Percentiles rank a stretch among this genome's conserved stretches.
phyloP scores from a whole-genome alignment of 2,888 invertebrate species.

The Agelastica alni region DNA sequence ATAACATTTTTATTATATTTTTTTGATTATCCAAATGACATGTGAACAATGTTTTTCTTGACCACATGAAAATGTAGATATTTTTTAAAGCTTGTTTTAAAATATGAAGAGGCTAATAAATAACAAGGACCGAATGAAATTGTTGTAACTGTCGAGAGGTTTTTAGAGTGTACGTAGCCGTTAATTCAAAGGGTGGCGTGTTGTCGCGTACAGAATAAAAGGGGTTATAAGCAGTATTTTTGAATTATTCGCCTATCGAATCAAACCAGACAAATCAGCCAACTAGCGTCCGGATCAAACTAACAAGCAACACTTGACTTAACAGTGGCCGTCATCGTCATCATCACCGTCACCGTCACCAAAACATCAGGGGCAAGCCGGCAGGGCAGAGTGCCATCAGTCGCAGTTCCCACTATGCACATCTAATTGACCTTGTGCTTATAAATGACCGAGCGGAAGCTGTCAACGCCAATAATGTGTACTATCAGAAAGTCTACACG shows the following conservation, averaged over 20 bases:
- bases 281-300: conserved; percentile 26
- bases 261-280: neutral
- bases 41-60: too few species aligned
- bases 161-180: neutral
- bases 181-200: conserved; percentile 19
- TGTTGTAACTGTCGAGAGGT: too few species aligned
- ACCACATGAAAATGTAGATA: too few species aligned
- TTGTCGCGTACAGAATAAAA: conserved; percentile 8
- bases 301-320: conserved; percentile 32
- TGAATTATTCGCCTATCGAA: conserved; percentile 3
- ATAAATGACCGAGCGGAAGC: conserved; percentile 56
- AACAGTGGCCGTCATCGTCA: conserved; percentile 24
- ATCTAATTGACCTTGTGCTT: conserved; percentile 57
- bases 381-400: conserved; percentile 35
- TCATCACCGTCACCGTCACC: conserved; percentile 4
- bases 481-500: conserved; percentile 52
- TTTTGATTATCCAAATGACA: too few species aligned
- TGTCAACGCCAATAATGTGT: conserved; percentile 57
- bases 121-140: too few species aligned
- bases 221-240: conserved; percentile 29
- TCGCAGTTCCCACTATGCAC: conserved; percentile 48
- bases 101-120: too few species aligned
- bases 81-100: too few species aligned
- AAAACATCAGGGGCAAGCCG: conserved; percentile 24
- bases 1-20: too few species aligned